phyloP scores from a whole-genome alignment of 1,140 invertebrate species.

The Homarus americanus region DNA sequence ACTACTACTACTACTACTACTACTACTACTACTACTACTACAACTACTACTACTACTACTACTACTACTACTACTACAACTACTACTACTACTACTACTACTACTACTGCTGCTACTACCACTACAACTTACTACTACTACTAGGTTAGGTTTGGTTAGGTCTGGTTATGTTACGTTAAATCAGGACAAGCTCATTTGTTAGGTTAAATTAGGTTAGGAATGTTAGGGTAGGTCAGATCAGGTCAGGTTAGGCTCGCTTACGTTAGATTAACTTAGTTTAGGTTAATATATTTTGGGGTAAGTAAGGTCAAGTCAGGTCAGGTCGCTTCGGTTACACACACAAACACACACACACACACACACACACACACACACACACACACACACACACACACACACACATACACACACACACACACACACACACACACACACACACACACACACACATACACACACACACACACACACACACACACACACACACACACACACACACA shows the following conservation, averaged over 20 bases:
- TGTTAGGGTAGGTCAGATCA: not conserved
- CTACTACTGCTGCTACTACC: not conserved
- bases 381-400: slow-evolving; percentile 4
- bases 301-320: not conserved
- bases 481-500: slow-evolving; percentile 21
- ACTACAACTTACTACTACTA: too few relatives aligned
- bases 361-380: slow-evolving; percentile 24
- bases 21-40: too few relatives aligned
- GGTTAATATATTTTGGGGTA: too few relatives aligned
- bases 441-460: not conserved
- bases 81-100: too few relatives aligned
- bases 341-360: too few relatives aligned
- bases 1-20: too few relatives aligned
- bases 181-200: not conserved
- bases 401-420: slow-evolving; percentile 25
- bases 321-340: not conserved
- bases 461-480: slow-evolving; percentile 16
- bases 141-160: too few relatives aligned
- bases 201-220: not conserved
- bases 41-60: too few relatives aligned
- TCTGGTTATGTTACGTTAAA: too few relatives aligned
- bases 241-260: too few relatives aligned
- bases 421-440: slow-evolving; percentile 16
- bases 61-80: too few relatives aligned
- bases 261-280: too few relatives aligned